Base-by-base conservation (phyloP, 2,888 invertebrate genomes). In the Eristalis intricaria region DNA sequence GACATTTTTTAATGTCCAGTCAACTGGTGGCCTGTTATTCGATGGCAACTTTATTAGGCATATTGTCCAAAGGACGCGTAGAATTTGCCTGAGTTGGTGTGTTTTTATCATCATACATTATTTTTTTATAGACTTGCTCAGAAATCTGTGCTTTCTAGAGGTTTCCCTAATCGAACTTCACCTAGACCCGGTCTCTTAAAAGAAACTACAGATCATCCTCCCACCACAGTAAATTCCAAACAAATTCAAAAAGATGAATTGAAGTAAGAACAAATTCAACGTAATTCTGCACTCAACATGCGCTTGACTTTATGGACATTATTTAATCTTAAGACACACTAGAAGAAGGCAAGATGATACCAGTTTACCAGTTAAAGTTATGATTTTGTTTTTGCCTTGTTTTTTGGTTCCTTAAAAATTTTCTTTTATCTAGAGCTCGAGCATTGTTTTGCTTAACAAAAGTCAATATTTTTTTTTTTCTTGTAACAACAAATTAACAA, bases 301-400 rank as follows among this genome's bases (percentile, higher is more conserved):
- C 26, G 4, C 26, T 81, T 65, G 66, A 84, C 66, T 66, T 19
- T 50, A 50, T 84, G 79, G 84, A 84, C 84, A 50, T 77, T 80
- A 80, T 80, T 76, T 68, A 84, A 26, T 88, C 73, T 89, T 89
- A 89, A 89, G 89, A 89, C 89, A 89, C 89, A 89, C 89, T 89
- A 89, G 86, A 89, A 89, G 89, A 89, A 89, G 89, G 89, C 89
- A 89, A 88, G 50, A 50, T 50, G 50, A 89, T 84, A 86, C 86
- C 89, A 89, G 86, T 88, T 80, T 26, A 70, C 40, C 40, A 40
- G 40, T 40, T 40, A 40, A 43, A n/a, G 15, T 84, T 26, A 60
- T 78, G 61, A 40, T 77, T 82, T 84, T 73, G 75, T 87, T 84
- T 35, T 73, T 66, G 71, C 1, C 4, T 61, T 63, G 82, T 50